phyloP scores from a whole-genome alignment of 1,140 invertebrate species.

The Scaptomyza montana region DNA sequence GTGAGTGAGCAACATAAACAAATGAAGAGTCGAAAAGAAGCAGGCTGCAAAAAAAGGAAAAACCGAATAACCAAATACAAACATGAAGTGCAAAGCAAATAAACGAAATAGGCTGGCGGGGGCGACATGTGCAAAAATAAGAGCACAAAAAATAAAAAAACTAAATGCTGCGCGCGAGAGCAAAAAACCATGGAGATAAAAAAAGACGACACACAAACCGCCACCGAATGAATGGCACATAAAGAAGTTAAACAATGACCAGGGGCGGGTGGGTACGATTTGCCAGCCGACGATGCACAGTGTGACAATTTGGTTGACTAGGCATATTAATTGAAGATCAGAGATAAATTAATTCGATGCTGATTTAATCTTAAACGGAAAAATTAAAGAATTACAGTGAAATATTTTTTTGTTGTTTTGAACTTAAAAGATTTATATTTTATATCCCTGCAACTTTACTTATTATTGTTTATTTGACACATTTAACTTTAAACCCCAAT shows the following conservation, averaged over 20 bases:
- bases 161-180: constrained; percentile 46
- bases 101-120: constrained; percentile 48
- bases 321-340: background rate
- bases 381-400: too few relatives aligned
- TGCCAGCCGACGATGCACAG: constrained; percentile 41
- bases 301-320: constrained; percentile 23
- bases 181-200: constrained; percentile 59
- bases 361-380: too few relatives aligned
- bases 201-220: constrained; percentile 71
- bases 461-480: too few relatives aligned
- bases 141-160: constrained; percentile 41
- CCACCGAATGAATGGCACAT: constrained; percentile 74
- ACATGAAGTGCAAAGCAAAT: constrained; percentile 41
- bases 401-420: too few relatives aligned
- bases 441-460: too few relatives aligned
- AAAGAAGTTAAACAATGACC: constrained; percentile 60
- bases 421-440: too few relatives aligned
- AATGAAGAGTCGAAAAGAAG: constrained; percentile 45
- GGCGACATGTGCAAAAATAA: constrained; percentile 68
- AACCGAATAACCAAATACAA: constrained; percentile 26
- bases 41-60: constrained; percentile 47
- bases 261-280: constrained; percentile 45
- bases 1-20: constrained; percentile 74
- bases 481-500: too few relatives aligned
- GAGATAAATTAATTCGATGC: too few relatives aligned